phyloP scores from a whole-genome alignment of 2,113 vertebrate genomes.

The Rattus norvegicus region DNA sequence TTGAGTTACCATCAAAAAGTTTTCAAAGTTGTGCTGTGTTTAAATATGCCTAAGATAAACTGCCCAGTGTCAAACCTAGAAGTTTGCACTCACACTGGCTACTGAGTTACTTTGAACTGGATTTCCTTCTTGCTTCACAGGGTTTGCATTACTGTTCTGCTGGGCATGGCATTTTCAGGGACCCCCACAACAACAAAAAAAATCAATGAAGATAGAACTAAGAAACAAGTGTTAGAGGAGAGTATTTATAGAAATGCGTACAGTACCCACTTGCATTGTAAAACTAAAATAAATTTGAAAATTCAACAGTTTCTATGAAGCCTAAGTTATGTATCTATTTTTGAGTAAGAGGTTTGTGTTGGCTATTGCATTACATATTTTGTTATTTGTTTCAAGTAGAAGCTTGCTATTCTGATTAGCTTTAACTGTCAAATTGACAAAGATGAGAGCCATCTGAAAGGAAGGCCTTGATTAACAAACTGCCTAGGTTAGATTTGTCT shows the following conservation, averaged over 20 bases:
- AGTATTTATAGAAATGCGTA: not conserved
- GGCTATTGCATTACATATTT: not conserved
- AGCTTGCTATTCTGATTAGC: not conserved
- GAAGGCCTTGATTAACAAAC: not conserved
- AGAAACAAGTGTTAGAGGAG: not conserved
- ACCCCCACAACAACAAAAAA: not conserved
- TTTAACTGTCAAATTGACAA: not conserved
- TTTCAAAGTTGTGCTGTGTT: not conserved
- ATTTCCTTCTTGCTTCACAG: not conserved
- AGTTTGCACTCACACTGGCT: not conserved
- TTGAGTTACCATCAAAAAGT: not conserved
- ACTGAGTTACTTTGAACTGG: not conserved
- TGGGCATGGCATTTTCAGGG: not conserved
- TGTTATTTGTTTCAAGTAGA: not conserved
- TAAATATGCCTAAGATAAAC: not conserved
- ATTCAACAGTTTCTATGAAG: not conserved
- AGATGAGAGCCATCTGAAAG: not conserved
- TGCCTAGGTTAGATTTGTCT: not conserved
- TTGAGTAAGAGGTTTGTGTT: conserved; percentile 16
- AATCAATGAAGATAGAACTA: not conserved
- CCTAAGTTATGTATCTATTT: not conserved
- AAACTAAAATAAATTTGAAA: conserved; percentile 51
- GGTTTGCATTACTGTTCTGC: not conserved
- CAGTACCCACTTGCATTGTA: not conserved
- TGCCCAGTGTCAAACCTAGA: not conserved